Conservation (phyloP, 2,113 vertebrate genomes). For the Chunga burmeisteri region DNA sequence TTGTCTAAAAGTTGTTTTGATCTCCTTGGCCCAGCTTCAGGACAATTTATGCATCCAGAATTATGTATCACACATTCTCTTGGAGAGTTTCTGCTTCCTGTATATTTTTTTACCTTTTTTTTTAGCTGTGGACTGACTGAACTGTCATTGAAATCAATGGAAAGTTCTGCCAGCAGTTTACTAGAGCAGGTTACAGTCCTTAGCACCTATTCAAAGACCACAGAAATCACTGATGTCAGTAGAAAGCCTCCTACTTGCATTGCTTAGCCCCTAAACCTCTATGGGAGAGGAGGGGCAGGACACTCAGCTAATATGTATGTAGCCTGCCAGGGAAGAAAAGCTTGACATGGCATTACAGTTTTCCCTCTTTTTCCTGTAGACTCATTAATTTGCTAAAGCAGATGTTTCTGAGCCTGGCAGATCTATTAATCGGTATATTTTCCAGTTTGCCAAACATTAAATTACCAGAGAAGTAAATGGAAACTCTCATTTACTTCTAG, state of each 20-base stretch:
- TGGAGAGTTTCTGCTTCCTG: neutral
- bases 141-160: neutral
- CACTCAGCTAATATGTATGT: neutral
- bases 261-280: neutral
- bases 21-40: neutral
- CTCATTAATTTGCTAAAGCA: slow-evolving; percentile 33
- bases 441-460: slow-evolving; percentile 62
- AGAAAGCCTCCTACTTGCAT: neutral
- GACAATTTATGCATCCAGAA: neutral
- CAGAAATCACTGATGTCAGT: neutral
- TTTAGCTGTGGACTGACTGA: neutral
- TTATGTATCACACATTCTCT: neutral
- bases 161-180: neutral
- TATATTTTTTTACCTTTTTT: neutral
- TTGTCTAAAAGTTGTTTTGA: neutral
- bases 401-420: slow-evolving; percentile 31
- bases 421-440: slow-evolving; percentile 66
- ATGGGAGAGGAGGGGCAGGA: neutral
- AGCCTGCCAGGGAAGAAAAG: neutral
- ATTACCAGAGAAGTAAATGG: slow-evolving; percentile 62
- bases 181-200: neutral
- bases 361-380: neutral
- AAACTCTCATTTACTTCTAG: slow-evolving; percentile 53
- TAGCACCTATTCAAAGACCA: neutral
- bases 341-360: neutral